A percentile compares a stretch with the other conserved stretches of the same genome.
phyloP scores from a whole-genome alignment of 2,797 vertebrate species.

The Gymnopithys bicolor region DNA sequence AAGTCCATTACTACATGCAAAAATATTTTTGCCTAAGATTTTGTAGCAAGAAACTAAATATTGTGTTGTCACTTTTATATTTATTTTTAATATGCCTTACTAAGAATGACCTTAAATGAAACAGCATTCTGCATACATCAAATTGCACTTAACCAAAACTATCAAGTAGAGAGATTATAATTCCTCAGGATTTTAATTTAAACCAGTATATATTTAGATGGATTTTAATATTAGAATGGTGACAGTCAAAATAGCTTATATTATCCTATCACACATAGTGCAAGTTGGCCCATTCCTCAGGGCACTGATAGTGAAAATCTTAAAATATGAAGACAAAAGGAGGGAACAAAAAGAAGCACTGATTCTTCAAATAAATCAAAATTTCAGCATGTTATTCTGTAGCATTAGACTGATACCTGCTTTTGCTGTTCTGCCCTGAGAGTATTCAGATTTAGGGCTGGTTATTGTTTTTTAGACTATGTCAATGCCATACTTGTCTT shows the following conservation, averaged over 20 bases:
- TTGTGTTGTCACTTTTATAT: slow-evolving; percentile 74
- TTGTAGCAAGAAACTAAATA: slow-evolving; percentile 76
- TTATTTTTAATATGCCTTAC: slow-evolving; percentile 83
- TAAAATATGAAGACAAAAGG: slow-evolving; percentile 27
- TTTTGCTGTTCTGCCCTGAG: slow-evolving; percentile 63
- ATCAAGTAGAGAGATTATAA: slow-evolving; percentile 70
- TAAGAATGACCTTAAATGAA: slow-evolving; percentile 80
- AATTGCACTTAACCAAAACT: slow-evolving; percentile 79
- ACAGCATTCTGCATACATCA: slow-evolving; percentile 66
- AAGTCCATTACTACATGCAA: slow-evolving; percentile 73
- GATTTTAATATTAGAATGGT: slow-evolving; percentile 47
- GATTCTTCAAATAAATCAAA: slow-evolving; percentile 41
- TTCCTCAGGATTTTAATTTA: slow-evolving; percentile 80
- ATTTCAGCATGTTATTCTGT: slow-evolving; percentile 55
- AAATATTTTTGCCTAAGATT: slow-evolving; percentile 76
- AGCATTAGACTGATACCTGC: slow-evolving; percentile 50
- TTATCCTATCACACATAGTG: slow-evolving; percentile 25
- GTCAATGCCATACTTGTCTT: slow-evolving; percentile 66
- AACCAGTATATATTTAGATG: slow-evolving; percentile 46
- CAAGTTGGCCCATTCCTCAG: slow-evolving; percentile 54
- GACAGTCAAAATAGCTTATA: slow-evolving; percentile 25
- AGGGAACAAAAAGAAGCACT: slow-evolving; percentile 21
- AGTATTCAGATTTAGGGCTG: slow-evolving; percentile 60
- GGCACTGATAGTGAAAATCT: slow-evolving; percentile 29
- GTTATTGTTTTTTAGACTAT: slow-evolving; percentile 55